Percentiles rank a stretch among this genome's conserved stretches.
These are phyloP conservation scores for Gambusia yucatana DNA, from an alignment of 2,797 vertebrate genomes.

Conservation along the genomic window DNA sequence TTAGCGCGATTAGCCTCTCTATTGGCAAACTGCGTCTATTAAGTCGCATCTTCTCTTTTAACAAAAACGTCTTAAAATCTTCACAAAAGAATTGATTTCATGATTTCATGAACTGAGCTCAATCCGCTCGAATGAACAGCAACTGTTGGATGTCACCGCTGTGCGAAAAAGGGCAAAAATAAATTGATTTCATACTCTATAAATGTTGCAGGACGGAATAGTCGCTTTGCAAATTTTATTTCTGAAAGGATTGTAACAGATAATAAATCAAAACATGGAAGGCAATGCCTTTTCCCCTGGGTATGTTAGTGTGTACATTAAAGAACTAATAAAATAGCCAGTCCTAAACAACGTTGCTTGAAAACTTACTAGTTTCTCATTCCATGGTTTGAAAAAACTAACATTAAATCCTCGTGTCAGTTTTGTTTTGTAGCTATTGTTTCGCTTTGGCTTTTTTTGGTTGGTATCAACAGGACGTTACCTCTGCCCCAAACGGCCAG, in stretches of 20 bases:
- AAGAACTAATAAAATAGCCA: too few species aligned
- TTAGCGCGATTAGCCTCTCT: neutral
- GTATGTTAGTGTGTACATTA: too few species aligned
- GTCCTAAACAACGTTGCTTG: too few species aligned
- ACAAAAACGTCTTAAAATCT: neutral
- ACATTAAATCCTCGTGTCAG: too few species aligned
- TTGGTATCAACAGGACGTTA: slow-evolving; percentile 60
- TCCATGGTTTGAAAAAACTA: neutral
- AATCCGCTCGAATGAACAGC: neutral
- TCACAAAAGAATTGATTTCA: neutral
- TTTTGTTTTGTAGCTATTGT: neutral
- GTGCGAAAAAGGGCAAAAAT: neutral
- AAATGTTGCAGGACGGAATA: too few species aligned
- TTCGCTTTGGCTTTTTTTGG: slow-evolving; percentile 20
- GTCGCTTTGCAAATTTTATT: too few species aligned
- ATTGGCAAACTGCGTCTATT: neutral
- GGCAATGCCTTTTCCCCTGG: too few species aligned
- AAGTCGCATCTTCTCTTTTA: neutral
- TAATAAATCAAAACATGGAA: too few species aligned
- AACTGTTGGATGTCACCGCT: neutral
- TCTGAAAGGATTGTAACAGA: too few species aligned
- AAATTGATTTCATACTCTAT: neutral
- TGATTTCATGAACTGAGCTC: neutral
- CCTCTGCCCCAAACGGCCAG: slow-evolving; percentile 40
- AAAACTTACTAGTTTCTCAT: too few species aligned